Evolutionary conservation across 37 sponge, comb jelly and placozoan genomes (phyloP), one percentile per base, ranked within the genome.

Genomic region (Trichoplax adhaerens): DNA sequence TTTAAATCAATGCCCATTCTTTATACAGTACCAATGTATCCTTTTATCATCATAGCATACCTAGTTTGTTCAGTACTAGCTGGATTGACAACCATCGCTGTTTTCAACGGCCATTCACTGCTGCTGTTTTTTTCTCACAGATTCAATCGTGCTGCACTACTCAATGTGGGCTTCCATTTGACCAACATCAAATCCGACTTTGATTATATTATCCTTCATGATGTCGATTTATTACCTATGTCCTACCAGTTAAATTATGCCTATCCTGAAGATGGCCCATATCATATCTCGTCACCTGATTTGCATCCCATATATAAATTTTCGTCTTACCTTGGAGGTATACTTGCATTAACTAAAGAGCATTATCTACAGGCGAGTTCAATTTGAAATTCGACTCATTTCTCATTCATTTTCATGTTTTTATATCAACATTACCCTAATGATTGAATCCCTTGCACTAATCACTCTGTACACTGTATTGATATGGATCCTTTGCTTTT

Each of bases 301-400:
- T 80, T 93, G 29, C 94, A 93, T 74, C 94, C 94, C 47, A 74
- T 83, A 51, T 93, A 93, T 70, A 89, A 93, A 76, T 93, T 89
- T 65, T 70, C 78, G 75, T 86, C 76, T 0, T 93, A 84, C 74
- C 77, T 93, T 3, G 94, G 94, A 1, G 94, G 94, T 50, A 83
- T 93, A 10, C 64, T 93, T 2, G 61, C 79, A 3, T 62, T 93
- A 74, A 72, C 84, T 12, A 75, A 70, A 48, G 77, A 75, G 54
- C 90, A 93, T 69, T 91, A 77, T 83, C 80, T 29, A 29, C 29
- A 29, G 29, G 29, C 29, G 29, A 29, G 29, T 29, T 29, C 29
- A 29, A 29, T 29, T 29, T 29, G 29, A 29, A 29, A 29, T 29
- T 29, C 29, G 29, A 29, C 29, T 29, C 29, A 29, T 29, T 29